Conservation (phyloP, 2,888 invertebrate genomes). For the Stomorhina lunata region DNA sequence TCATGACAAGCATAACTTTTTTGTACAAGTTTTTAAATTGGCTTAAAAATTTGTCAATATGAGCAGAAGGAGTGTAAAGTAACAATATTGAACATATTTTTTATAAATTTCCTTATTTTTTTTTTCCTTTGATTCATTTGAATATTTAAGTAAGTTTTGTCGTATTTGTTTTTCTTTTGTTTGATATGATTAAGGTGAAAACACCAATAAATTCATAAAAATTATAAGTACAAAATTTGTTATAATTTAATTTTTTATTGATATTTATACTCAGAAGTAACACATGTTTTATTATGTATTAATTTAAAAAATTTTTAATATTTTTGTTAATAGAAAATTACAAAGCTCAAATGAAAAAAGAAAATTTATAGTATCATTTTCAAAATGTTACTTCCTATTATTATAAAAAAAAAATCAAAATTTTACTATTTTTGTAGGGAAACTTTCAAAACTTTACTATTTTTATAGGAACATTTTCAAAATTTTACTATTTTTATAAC, state of each 20-base stretch:
- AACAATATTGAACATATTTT: slow-evolving; percentile 31
- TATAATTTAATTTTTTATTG: neutral
- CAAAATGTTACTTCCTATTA: no score
- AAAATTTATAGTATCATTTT: no score
- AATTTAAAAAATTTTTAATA: no score
- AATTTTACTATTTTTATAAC: no score
- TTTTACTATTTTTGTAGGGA: no score
- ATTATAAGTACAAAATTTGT: neutral
- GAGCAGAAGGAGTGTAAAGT: slow-evolving; percentile 24
- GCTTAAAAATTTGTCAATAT: slow-evolving; percentile 56
- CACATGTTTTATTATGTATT: slow-evolving; percentile 1
- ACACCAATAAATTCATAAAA: neutral
- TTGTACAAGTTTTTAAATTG: slow-evolving; percentile 45
- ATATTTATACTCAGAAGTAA: slow-evolving; percentile 1
- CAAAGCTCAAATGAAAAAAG: no score
- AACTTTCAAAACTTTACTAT: no score
- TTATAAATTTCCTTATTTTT: neutral
- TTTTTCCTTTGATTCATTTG: neutral
- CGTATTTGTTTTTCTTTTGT: neutral
- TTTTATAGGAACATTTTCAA: no score
- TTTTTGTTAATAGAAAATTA: no score
- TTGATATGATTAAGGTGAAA: slow-evolving; percentile 5
- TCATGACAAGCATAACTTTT: slow-evolving; percentile 33
- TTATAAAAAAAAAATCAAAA: no score
- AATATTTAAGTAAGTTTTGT: neutral